Percentiles rank a stretch among this genome's conserved stretches.
phyloP scores from a whole-genome alignment of 1,140 invertebrate species.

The Brachionus calyciflorus region DNA sequence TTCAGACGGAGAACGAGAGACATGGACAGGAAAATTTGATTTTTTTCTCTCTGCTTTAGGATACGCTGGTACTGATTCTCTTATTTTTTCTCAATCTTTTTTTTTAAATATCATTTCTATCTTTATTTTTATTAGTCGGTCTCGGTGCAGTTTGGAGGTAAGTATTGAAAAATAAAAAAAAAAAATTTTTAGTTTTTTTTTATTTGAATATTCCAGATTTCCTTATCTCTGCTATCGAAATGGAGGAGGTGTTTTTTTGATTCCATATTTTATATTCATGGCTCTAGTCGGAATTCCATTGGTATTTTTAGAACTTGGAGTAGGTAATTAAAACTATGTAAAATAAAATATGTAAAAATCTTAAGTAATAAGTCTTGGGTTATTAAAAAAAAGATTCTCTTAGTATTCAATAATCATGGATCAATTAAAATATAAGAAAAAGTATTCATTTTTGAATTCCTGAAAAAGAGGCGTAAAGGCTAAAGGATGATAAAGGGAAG shows the following conservation, averaged over 20 bases:
- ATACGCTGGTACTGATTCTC: constrained; percentile 78
- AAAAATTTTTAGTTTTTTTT: neutral
- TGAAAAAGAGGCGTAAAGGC: too few species aligned
- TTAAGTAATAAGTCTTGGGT: too few species aligned
- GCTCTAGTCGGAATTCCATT: constrained; percentile 46
- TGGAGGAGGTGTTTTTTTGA: constrained; percentile 46
- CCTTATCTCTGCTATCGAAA: constrained; percentile 46
- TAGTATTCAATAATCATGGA: too few species aligned
- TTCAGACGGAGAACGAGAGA: constrained; percentile 65
- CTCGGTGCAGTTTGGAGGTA: constrained; percentile 43
- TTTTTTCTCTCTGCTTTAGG: constrained; percentile 62
- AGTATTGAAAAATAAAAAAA: neutral
- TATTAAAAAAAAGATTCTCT: too few species aligned
- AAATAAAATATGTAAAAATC: too few species aligned
- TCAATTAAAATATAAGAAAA: too few species aligned
- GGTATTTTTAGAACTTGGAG: constrained; percentile 44
- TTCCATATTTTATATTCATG: constrained; percentile 48
- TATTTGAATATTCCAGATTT: constrained; percentile 74
- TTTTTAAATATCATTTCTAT: too few species aligned
- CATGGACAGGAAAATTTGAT: constrained; percentile 62
- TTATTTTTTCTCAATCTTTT: too few species aligned
- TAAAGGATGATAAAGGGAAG: too few species aligned
- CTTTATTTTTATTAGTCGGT: constrained; percentile 19
- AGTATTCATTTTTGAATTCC: too few species aligned
- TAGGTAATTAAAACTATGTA: too few species aligned